Base-by-base conservation (phyloP, 2,113 vertebrate species). In the Neogobius melanostomus region DNA sequence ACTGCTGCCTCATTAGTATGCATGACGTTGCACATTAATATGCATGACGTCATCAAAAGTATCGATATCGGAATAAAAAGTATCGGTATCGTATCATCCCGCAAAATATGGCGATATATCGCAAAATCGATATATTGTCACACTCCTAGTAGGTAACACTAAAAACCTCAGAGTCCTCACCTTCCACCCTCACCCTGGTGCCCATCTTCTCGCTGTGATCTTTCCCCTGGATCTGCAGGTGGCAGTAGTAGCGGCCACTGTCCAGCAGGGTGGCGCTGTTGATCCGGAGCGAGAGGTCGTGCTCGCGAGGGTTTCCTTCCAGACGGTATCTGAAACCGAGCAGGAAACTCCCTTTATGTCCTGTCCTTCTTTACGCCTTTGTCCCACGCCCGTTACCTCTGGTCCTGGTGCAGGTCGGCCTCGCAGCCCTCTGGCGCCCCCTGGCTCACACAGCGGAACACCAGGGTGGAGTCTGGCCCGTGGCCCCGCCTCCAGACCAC, bases 281-380 rank as follows among this genome's bases (percentile, higher is more conserved):
- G 11, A 98, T 92, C 60, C 94, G 92, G 85, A 98, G 91, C 0
- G 96, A 97, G 69, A 99, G 91, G 88, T 98, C 96, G 68, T 95
- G 95, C 68, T 94, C 83, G 11, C 86, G 59, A 0, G 95, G 96
- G 83, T 97, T 95, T 0, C 97, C 97, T 28, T 96, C 93, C 80
- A 98, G 91, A 0, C 92, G 93, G 90, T 45, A 61, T 42, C 59
- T 61, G 14, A 56, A 56, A 21, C 16, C 21, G 9, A 53, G 52
- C 7, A 16, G n/a, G n/a, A 8, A 53, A 53, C 7, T 9, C 51
- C 1, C 28, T 28, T 28, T 28, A 28, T 28, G 28, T 28, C 3
- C 28, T 28, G 46, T 47, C 46, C n/a, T n/a, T n/a, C n/a, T n/a
- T n/a, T n/a, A n/a, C n/a, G n/a, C n/a, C n/a, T n/a, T n/a, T n/a